These are phyloP conservation scores for Cylindroiulus punctatus DNA, from an alignment of 2,888 invertebrate species.

Conservation along the genomic window DNA sequence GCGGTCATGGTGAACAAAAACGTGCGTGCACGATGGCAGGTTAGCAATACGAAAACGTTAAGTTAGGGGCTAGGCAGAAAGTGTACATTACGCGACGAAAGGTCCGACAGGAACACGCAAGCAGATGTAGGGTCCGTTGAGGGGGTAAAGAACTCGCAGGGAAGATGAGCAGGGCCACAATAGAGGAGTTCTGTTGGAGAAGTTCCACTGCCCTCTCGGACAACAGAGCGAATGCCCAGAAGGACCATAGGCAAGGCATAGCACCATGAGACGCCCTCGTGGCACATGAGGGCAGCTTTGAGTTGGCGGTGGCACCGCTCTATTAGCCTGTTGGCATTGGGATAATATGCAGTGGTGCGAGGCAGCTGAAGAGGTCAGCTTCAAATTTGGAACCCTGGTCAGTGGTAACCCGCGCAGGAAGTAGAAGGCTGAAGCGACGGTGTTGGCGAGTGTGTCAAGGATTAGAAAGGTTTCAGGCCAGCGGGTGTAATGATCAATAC, in stretches of 20 bases:
- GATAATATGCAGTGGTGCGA: slow-evolving; percentile 58
- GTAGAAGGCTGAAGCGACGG: not conserved
- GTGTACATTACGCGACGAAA: too few species aligned
- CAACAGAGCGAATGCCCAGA: slow-evolving; percentile 23
- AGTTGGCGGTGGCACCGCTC: slow-evolving; percentile 61
- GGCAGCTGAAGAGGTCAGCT: not conserved
- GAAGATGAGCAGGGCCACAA: not conserved
- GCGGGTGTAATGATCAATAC: not conserved
- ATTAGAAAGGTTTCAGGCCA: not conserved
- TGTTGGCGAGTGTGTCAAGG: not conserved
- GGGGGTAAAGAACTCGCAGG: slow-evolving; percentile 27
- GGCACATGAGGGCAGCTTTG: slow-evolving; percentile 60
- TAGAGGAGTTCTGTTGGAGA: not conserved
- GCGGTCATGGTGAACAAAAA: not conserved
- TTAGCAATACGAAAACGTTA: not conserved
- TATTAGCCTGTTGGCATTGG: slow-evolving; percentile 61
- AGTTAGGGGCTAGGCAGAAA: too few species aligned
- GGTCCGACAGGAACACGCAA: not conserved
- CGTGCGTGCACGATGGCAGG: not conserved
- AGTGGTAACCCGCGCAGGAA: not conserved
- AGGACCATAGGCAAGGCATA: not conserved
- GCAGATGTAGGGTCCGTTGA: not conserved
- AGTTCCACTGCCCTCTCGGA: not conserved
- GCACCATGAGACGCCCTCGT: not conserved
- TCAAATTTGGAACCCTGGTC: not conserved